These are phyloP conservation scores for Psammodynastes pulverulentus DNA, from an alignment of 2,113 vertebrate species.

Conservation along the genomic window DNA sequence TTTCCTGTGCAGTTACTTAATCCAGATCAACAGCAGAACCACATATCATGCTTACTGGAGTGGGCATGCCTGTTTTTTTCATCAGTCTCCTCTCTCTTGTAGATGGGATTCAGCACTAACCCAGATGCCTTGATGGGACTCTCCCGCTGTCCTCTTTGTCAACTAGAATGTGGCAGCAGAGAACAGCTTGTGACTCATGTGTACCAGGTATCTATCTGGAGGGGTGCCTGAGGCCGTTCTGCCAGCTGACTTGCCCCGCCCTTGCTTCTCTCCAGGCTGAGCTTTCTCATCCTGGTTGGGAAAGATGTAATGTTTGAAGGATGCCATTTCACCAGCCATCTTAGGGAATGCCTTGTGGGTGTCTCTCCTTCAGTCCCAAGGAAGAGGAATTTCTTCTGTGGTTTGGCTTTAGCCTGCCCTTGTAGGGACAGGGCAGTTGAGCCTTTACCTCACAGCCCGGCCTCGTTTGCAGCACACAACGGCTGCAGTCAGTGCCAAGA, in stretches of 20 bases:
- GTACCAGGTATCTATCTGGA: slow-evolving; percentile 83
- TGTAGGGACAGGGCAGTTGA: background rate
- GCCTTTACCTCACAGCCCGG: slow-evolving; percentile 4
- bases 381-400: slow-evolving; percentile 6
- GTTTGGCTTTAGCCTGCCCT: background rate
- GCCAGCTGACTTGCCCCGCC: background rate
- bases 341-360: background rate
- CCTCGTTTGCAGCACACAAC: slow-evolving; percentile 82
- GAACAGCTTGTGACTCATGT: slow-evolving; percentile 92
- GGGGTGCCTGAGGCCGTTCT: background rate
- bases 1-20: background rate
- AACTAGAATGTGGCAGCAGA: slow-evolving; percentile 87
- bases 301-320: background rate
- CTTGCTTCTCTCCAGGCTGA: background rate
- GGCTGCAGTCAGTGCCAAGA: slow-evolving; percentile 88
- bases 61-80: slow-evolving; percentile 11
- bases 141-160: slow-evolving; percentile 89
- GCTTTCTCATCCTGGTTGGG: background rate
- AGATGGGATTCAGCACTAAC: slow-evolving; percentile 63
- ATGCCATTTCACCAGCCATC: background rate
- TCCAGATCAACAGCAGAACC: background rate
- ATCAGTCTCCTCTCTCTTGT: slow-evolving; percentile 12
- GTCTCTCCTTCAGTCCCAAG: background rate
- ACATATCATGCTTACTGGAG: background rate
- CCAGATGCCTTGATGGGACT: slow-evolving; percentile 67